These are phyloP conservation scores for Microtus oregoni DNA, from an alignment of 2,113 vertebrate species.

Conservation along the genomic window DNA sequence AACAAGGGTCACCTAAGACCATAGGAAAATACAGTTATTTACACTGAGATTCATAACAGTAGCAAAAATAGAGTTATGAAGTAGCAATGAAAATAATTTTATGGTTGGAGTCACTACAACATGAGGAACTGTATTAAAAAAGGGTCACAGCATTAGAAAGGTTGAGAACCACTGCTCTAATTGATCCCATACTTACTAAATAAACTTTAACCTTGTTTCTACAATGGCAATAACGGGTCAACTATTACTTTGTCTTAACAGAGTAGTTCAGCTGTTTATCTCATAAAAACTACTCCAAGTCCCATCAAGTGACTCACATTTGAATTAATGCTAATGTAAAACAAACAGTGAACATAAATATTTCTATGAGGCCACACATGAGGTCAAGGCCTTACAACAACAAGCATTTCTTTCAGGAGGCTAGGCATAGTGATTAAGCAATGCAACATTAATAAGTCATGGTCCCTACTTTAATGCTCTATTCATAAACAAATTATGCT, in stretches of 20 bases:
- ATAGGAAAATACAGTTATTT: not conserved
- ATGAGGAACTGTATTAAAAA: not conserved
- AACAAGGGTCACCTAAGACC: not conserved
- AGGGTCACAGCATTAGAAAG: not conserved
- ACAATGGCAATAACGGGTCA: slow-evolving; percentile 4
- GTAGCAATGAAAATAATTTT: not conserved
- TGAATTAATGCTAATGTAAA: not conserved
- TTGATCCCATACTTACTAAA: not conserved
- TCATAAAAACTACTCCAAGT: slow-evolving; percentile 26
- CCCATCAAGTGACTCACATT: not conserved
- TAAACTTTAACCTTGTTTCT: slow-evolving; percentile 13
- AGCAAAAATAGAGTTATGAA: not conserved
- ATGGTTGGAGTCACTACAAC: not conserved
- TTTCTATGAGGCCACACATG: not conserved
- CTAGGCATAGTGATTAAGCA: slow-evolving; percentile 1
- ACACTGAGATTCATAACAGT: not conserved
- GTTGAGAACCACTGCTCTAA: not conserved
- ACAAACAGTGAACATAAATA: slow-evolving; percentile 12
- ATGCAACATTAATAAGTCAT: not conserved
- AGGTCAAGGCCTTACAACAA: slow-evolving; percentile 41
- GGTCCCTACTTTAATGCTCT: not conserved
- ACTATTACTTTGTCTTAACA: slow-evolving; percentile 8
- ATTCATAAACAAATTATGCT: slow-evolving; percentile 31
- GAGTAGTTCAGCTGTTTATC: slow-evolving; percentile 37
- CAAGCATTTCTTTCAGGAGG: slow-evolving; percentile 1